These are phyloP conservation scores for Atherix ibis DNA, from an alignment of 2,888 invertebrate species.

Conservation along the genomic window DNA sequence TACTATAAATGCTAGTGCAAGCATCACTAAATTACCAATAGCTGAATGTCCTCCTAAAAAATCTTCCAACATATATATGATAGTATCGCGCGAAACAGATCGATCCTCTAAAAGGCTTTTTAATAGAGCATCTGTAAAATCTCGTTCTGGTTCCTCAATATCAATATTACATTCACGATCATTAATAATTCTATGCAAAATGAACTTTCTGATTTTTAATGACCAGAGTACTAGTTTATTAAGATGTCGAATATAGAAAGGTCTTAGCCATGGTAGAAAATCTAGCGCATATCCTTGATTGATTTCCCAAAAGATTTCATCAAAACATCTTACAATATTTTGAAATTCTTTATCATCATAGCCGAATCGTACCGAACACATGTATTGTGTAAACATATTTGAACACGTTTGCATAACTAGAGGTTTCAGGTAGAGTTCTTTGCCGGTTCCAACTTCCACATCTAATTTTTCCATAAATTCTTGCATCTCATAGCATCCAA, in stretches of 20 bases:
- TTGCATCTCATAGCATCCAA: conserved; percentile 47
- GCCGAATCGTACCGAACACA: conserved; percentile 66
- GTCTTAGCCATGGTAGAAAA: conserved; percentile 66
- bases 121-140: conserved; percentile 66
- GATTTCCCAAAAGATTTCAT: conserved; percentile 82
- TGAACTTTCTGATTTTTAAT: conserved; percentile 52
- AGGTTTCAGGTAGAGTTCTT: conserved; percentile 47
- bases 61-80: conserved; percentile 71
- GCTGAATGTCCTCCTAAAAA: conserved; percentile 81
- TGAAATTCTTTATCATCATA: conserved; percentile 52
- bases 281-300: conserved; percentile 80
- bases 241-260: conserved; percentile 54
- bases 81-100: conserved; percentile 57
- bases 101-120: conserved; percentile 49
- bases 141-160: conserved; percentile 44
- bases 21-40: conserved; percentile 68
- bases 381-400: conserved; percentile 74
- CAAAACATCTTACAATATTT: conserved; percentile 53
- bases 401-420: conserved; percentile 56
- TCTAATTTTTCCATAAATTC: conserved; percentile 43
- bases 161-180: conserved; percentile 32
- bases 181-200: conserved; percentile 52
- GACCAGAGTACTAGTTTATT: conserved; percentile 53
- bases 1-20: conserved; percentile 53
- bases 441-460: conserved; percentile 26